phyloP scores from a whole-genome alignment of 2,888 invertebrate species.

The Prenolepis imparis region DNA sequence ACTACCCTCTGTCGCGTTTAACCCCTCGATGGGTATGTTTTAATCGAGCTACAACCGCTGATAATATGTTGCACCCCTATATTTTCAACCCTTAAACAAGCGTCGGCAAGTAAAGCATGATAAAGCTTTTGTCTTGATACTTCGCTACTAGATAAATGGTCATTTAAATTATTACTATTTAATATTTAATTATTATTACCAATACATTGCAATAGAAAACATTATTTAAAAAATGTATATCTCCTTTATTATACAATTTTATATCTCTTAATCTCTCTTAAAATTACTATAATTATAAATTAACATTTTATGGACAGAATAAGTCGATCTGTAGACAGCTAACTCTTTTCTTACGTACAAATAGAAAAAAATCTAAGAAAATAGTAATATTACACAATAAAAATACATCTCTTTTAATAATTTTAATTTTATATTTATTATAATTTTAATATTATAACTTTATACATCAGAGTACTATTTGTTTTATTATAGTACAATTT shows the following conservation, averaged over 20 bases:
- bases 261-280: not conserved
- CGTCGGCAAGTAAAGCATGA: slow-evolving; percentile 11
- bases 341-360: not conserved
- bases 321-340: not conserved
- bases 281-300: not conserved
- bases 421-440: not conserved
- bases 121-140: not conserved
- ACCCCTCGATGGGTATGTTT: not conserved
- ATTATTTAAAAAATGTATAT: not conserved
- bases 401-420: not conserved
- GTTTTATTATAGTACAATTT: no score
- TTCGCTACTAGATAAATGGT: not conserved
- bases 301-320: not conserved
- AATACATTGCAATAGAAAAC: not conserved
- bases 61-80: slow-evolving; percentile 31
- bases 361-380: not conserved
- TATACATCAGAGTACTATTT: not conserved
- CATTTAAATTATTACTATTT: slow-evolving; percentile 2
- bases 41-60: not conserved
- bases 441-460: no score
- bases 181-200: not conserved
- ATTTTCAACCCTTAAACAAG: slow-evolving; percentile 10
- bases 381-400: not conserved
- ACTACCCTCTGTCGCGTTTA: not conserved
- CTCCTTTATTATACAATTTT: not conserved